Evolutionary conservation across 2,888 invertebrate genomes (phyloP).

Genomic region (Eledona agricola): DNA sequence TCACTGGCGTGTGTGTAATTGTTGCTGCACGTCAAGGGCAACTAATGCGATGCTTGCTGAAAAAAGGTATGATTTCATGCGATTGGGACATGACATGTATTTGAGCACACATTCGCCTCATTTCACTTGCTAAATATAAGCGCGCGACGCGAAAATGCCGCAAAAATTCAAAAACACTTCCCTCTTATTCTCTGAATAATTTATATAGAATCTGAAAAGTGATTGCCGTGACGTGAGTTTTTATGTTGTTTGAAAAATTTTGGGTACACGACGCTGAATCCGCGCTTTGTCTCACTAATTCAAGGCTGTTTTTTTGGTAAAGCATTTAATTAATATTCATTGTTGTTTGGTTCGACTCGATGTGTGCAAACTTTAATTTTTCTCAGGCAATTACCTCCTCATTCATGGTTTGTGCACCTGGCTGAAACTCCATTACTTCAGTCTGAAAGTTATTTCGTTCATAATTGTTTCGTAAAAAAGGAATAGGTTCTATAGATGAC

Average conservation of each 20-base stretch:
- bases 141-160: not conserved
- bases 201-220: constrained; percentile 5
- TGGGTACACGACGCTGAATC: no score
- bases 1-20: no score
- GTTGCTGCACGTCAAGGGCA: no score
- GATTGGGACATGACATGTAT: no score
- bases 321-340: not conserved
- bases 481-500: constrained; percentile 2
- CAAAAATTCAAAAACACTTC: constrained; percentile 4
- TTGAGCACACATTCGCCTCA: no score
- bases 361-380: not conserved
- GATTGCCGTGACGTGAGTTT: no score
- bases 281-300: not conserved
- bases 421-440: constrained; percentile 1
- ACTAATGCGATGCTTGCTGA: constrained; percentile 6
- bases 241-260: no score
- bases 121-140: constrained; percentile 18
- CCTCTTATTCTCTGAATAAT: constrained; percentile 10
- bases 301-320: constrained; percentile 4
- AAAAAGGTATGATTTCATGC: no score
- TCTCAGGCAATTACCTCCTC: constrained; percentile 1
- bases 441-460: constrained; percentile 5
- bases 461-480: constrained; percentile 3
- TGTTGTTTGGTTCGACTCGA: constrained; percentile 1
- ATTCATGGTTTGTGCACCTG: constrained; percentile 1